A percentile compares a stretch with the other conserved stretches of the same genome.
Conservation (phyloP, 2,113 vertebrate species). For the Gymnogyps californianus region DNA sequence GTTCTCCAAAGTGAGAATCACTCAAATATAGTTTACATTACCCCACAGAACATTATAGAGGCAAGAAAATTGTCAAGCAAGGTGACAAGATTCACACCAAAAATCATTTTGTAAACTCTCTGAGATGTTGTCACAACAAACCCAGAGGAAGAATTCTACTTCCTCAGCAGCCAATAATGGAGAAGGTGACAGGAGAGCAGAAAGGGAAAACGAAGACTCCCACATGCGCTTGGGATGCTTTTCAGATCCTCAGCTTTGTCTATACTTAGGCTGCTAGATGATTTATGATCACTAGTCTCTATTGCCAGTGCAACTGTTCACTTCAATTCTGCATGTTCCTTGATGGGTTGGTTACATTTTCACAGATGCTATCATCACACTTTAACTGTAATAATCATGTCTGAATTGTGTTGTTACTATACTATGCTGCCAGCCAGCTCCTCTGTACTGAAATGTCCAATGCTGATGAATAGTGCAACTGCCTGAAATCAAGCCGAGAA, state of each 20-base stretch:
- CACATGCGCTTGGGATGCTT: not conserved
- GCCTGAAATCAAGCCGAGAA: not conserved
- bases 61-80: conserved; percentile 52
- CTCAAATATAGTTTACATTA: conserved; percentile 44
- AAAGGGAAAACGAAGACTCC: not conserved
- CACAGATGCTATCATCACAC: conserved; percentile 19
- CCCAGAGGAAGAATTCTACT: conserved; percentile 47
- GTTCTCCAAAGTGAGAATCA: conserved; percentile 19
- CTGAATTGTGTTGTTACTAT: not conserved
- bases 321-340: conserved; percentile 2
- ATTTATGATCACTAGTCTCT: not conserved
- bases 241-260: not conserved
- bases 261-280: not conserved
- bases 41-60: not conserved
- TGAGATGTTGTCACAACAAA: conserved; percentile 51
- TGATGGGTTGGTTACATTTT: conserved; percentile 29
- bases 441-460: not conserved
- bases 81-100: conserved; percentile 61
- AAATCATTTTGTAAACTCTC: conserved; percentile 47
- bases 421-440: not conserved
- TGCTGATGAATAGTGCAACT: not conserved
- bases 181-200: conserved; percentile 30
- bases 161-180: not conserved
- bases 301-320: not conserved
- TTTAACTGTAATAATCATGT: not conserved